Evolutionary conservation across 2,888 invertebrate genomes (phyloP).

Genomic region (Phaonia tiefii): DNA sequence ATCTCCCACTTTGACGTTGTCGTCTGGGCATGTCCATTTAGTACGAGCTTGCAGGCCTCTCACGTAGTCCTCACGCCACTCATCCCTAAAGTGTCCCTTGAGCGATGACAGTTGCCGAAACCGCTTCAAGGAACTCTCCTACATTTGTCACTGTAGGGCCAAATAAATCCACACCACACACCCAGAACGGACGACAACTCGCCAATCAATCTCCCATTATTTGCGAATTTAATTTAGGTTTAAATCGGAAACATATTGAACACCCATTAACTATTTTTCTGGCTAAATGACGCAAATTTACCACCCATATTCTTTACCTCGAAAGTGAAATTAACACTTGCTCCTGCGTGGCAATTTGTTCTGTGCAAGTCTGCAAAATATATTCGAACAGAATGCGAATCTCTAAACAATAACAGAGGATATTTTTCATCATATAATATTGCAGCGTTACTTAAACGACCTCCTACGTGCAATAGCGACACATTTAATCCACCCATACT

Average conservation of each 20-base stretch:
- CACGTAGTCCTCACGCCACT: background rate
- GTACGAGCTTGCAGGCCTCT: background rate
- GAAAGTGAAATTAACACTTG: background rate
- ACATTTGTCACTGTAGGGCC: background rate
- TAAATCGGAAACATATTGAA: background rate
- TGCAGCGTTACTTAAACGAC: conserved; percentile 11
- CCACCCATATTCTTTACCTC: background rate
- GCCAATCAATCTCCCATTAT: conserved; percentile 1
- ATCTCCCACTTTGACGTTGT: background rate
- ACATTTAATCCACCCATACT: background rate
- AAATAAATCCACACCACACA: too few species aligned
- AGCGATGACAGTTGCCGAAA: background rate
- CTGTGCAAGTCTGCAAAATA: background rate
- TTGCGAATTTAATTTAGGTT: conserved; percentile 5
- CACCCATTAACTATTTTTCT: conserved; percentile 7
- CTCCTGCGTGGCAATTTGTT: background rate
- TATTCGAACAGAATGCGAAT: background rate
- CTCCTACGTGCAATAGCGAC: background rate
- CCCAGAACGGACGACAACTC: background rate
- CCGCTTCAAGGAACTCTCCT: too few species aligned
- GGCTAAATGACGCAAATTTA: background rate
- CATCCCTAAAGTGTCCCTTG: conserved; percentile 8
- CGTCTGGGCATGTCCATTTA: background rate
- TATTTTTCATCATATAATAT: background rate
- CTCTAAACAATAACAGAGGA: background rate